These are phyloP conservation scores for Pseudocheirus occidentalis DNA, from an alignment of 2,797 vertebrate species.

Conservation along the genomic window DNA sequence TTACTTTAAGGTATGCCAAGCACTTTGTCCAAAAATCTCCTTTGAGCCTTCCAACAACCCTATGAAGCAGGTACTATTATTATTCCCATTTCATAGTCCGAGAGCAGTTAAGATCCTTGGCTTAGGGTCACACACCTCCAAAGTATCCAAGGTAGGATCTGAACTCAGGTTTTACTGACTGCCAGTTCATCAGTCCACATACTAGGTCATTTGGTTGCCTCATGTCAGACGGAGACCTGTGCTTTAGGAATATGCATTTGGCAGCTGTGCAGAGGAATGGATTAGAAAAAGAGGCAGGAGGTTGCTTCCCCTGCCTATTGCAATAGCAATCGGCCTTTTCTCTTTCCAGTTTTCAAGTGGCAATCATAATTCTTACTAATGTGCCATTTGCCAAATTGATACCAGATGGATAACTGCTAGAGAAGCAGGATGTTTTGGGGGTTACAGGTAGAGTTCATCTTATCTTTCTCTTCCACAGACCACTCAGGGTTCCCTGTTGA, in stretches of 20 bases:
- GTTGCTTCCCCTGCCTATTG: neutral
- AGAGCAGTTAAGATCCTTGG: neutral
- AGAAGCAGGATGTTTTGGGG: neutral
- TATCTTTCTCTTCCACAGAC: neutral
- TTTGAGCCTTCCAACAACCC: neutral
- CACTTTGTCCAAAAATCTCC: neutral
- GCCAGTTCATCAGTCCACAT: neutral
- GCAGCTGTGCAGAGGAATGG: neutral
- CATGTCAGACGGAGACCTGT: neutral
- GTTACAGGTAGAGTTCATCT: neutral
- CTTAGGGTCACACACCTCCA: neutral
- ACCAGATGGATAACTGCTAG: neutral
- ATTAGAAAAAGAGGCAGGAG: neutral
- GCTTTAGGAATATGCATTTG: neutral
- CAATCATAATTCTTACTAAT: neutral
- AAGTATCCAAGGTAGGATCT: neutral
- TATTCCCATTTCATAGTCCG: neutral
- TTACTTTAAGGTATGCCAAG: neutral
- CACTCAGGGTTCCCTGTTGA: conserved; percentile 21
- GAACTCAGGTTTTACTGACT: neutral
- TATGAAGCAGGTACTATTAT: neutral
- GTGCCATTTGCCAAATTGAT: neutral
- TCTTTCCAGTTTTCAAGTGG: neutral
- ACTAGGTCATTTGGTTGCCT: neutral
- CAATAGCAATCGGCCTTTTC: neutral